Conservation (phyloP, 1,140 invertebrate species). For the Calliopsis andreniformis region DNA sequence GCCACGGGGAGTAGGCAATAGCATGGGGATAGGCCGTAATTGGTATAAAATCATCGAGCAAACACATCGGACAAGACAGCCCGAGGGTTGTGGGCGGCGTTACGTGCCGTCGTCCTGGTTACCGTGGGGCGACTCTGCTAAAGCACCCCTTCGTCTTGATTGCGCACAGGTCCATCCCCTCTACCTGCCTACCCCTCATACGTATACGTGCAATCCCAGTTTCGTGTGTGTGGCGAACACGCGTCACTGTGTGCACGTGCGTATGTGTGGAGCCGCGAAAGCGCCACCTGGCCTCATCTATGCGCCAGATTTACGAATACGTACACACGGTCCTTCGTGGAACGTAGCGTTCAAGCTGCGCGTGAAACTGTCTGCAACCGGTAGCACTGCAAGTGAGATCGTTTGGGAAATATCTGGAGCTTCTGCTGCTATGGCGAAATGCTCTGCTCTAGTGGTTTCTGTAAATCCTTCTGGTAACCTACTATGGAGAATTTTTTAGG, state of each 20-base stretch:
- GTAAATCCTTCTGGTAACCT: background rate
- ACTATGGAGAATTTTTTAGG: background rate
- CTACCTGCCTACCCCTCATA: slow-evolving; percentile 18
- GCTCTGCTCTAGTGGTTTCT: background rate
- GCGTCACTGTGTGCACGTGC: background rate
- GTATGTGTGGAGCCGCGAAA: slow-evolving; percentile 10
- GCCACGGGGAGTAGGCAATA: slow-evolving; percentile 67
- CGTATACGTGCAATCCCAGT: slow-evolving; percentile 1
- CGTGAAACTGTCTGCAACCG: slow-evolving; percentile 19
- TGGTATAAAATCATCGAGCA: slow-evolving; percentile 82
- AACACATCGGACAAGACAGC: slow-evolving; percentile 80
- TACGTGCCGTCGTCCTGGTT: slow-evolving; percentile 80
- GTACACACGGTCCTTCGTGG: background rate
- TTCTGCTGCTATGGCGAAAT: background rate
- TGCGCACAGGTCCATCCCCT: slow-evolving; percentile 67
- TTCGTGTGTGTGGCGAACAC: no score
- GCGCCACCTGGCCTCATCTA: slow-evolving; percentile 32
- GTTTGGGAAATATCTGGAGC: background rate
- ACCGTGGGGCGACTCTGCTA: slow-evolving; percentile 71
- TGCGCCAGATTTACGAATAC: slow-evolving; percentile 44
- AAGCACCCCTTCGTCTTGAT: slow-evolving; percentile 76
- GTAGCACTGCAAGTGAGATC: background rate
- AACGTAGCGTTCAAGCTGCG: background rate
- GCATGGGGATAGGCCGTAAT: slow-evolving; percentile 79
- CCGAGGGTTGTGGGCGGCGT: slow-evolving; percentile 78